A percentile compares a stretch with the other conserved stretches of the same genome.
Evolutionary conservation across 2,888 invertebrate species (phyloP).

Genomic region (Pseudococcus jackbeardsleyi): DNA sequence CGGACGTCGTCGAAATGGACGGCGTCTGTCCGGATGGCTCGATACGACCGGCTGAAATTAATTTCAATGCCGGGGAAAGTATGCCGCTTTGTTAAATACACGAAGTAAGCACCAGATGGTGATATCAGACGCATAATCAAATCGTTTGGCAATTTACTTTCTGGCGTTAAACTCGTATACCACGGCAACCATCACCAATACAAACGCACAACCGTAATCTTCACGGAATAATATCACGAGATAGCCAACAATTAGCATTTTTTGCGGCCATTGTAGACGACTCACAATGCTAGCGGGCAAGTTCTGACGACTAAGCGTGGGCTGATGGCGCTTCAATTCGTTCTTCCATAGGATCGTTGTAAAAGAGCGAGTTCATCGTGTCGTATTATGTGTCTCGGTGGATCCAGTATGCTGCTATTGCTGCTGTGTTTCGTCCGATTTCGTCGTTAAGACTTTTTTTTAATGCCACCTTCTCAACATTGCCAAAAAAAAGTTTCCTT

Average conservation of each 20-base stretch:
- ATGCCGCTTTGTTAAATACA: constrained; percentile 18
- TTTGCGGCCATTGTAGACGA: constrained; percentile 53
- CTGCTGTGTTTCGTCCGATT: background rate
- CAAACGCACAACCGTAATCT: background rate
- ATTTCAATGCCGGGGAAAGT: constrained; percentile 47
- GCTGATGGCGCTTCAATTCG: constrained; percentile 49
- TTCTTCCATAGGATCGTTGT: constrained; percentile 10
- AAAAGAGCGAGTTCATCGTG: constrained; percentile 42
- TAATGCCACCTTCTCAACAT: too few species aligned
- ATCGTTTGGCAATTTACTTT: constrained; percentile 54
- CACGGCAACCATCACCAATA: background rate
- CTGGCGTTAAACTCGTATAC: constrained; percentile 43
- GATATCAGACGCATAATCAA: constrained; percentile 53
- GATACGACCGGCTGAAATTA: background rate
- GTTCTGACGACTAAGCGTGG: constrained; percentile 51
- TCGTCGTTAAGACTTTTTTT: too few species aligned
- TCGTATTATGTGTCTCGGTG: background rate
- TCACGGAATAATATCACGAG: constrained; percentile 48
- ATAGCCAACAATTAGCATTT: constrained; percentile 56
- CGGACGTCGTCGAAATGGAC: background rate
- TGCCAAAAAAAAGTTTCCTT: too few species aligned
- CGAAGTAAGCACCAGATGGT: constrained; percentile 45
- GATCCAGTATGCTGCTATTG: background rate
- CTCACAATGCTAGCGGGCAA: constrained; percentile 48
- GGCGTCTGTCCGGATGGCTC: background rate